Evolutionary conservation across 1,140 invertebrate species (phyloP).

Genomic region (Mactra quadrangularis): DNA sequence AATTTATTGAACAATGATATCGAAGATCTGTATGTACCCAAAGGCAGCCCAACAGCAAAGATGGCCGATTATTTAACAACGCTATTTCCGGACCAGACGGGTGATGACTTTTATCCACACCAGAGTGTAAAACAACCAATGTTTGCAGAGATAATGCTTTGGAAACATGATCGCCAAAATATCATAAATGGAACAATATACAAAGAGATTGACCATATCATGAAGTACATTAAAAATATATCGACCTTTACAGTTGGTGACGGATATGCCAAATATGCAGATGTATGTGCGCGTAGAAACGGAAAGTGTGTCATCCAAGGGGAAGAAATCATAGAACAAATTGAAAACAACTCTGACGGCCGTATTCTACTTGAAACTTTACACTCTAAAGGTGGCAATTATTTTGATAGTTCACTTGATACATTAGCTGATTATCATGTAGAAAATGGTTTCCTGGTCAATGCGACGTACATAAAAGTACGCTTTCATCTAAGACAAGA

Average conservation of each 20-base stretch:
- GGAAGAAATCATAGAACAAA: slow-evolving; percentile 10
- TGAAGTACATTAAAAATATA: slow-evolving; percentile 28
- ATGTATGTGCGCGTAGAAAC: slow-evolving; percentile 43
- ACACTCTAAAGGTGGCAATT: background rate
- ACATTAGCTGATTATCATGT: background rate
- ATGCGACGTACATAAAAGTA: slow-evolving; percentile 35
- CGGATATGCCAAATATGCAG: slow-evolving; percentile 8
- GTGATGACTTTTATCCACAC: slow-evolving; percentile 28
- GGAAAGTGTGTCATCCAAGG: slow-evolving; percentile 42
- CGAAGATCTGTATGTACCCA: slow-evolving; percentile 39
- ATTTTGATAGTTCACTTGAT: slow-evolving; percentile 5
- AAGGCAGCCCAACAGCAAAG: background rate
- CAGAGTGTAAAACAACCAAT: slow-evolving; percentile 3
- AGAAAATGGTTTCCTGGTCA: slow-evolving; percentile 5
- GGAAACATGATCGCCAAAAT: slow-evolving; percentile 5
- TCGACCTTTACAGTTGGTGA: slow-evolving; percentile 6
- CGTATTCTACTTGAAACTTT: background rate
- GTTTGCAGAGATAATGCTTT: slow-evolving; percentile 28
- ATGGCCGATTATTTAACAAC: background rate
- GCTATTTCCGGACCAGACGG: slow-evolving; percentile 14
- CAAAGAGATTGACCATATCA: slow-evolving; percentile 18
- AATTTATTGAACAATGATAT: slow-evolving; percentile 38
- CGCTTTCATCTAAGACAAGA: slow-evolving; percentile 31
- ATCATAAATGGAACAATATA: slow-evolving; percentile 8
- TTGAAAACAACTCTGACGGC: background rate